phyloP scores from a whole-genome alignment of 2,113 vertebrate species.

The Turnix velox region DNA sequence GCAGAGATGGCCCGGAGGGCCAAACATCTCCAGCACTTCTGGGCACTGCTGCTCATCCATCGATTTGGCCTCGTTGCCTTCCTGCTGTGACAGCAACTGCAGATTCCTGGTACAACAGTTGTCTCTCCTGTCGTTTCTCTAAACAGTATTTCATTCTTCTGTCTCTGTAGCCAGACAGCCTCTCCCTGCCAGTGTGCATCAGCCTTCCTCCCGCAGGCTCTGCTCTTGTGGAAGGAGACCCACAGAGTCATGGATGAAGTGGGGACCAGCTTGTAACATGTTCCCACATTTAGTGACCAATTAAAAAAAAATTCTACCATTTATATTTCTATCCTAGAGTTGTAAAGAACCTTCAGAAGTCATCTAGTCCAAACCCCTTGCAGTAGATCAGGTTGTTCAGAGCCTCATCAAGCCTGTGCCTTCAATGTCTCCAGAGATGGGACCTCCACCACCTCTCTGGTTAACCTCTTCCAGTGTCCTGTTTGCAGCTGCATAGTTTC shows the following conservation, averaged over 20 bases:
- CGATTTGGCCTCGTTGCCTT: not conserved
- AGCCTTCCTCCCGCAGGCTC: not conserved
- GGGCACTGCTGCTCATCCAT: not conserved
- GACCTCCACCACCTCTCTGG: too few species aligned
- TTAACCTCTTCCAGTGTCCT: too few species aligned
- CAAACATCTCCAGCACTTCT: not conserved
- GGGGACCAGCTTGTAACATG: not conserved
- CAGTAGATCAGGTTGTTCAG: too few species aligned
- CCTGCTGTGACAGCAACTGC: not conserved
- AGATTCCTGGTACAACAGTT: not conserved
- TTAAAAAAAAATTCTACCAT: not conserved
- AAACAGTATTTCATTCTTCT: not conserved
- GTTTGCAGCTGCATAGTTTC: not conserved
- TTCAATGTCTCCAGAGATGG: too few species aligned
- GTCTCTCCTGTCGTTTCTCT: not conserved
- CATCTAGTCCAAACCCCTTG: too few species aligned
- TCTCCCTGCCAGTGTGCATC: not conserved
- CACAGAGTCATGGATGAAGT: not conserved
- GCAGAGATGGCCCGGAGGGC: not conserved
- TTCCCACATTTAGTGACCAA: not conserved
- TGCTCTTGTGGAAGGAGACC: not conserved
- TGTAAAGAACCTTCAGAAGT: too few species aligned
- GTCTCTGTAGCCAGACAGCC: not conserved
- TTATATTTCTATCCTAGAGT: too few species aligned
- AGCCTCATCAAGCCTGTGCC: too few species aligned